Conservation (phyloP, 2,888 invertebrate species). For the Hydrotaea diabolus region DNA sequence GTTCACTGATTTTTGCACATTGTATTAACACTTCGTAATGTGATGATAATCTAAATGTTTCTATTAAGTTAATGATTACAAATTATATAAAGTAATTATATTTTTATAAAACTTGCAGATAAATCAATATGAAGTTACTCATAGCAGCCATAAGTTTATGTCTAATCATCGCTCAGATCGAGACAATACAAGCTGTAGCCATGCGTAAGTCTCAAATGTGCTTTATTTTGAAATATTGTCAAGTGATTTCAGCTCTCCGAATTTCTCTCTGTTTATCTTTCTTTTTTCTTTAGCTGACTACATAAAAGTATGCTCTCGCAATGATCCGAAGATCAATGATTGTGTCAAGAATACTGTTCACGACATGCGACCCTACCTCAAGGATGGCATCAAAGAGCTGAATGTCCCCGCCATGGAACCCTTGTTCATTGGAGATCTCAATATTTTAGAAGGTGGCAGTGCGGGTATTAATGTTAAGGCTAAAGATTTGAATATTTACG, state of each 20-base stretch:
- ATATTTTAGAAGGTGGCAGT: conserved; percentile 84
- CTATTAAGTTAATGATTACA: too few relatives aligned
- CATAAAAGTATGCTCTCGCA: conserved; percentile 85
- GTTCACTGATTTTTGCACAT: conserved; percentile 19
- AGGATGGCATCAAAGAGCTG: conserved; percentile 85
- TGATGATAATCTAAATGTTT: neutral
- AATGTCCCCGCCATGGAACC: conserved; percentile 88
- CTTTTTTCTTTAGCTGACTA: conserved; percentile 83
- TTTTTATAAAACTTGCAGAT: too few relatives aligned
- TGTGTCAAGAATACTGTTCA: conserved; percentile 85
- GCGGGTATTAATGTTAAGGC: conserved; percentile 76
- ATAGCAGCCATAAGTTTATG: conserved; percentile 12
- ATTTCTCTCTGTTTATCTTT: neutral
- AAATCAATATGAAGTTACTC: conserved; percentile 53
- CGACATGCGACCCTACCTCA: conserved; percentile 83
- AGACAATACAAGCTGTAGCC: conserved; percentile 64
- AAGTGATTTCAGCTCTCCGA: too few relatives aligned
- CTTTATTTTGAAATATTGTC: neutral
- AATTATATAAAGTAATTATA: too few relatives aligned
- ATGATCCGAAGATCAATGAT: conserved; percentile 83
- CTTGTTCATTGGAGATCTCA: conserved; percentile 85
- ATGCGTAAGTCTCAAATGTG: conserved; percentile 73
- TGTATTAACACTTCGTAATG: conserved; percentile 47
- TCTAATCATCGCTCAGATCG: conserved; percentile 36
- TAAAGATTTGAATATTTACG: conserved; percentile 84